Conservation (phyloP, 2,113 vertebrate species). For the Nyctereutes procyonoides region DNA sequence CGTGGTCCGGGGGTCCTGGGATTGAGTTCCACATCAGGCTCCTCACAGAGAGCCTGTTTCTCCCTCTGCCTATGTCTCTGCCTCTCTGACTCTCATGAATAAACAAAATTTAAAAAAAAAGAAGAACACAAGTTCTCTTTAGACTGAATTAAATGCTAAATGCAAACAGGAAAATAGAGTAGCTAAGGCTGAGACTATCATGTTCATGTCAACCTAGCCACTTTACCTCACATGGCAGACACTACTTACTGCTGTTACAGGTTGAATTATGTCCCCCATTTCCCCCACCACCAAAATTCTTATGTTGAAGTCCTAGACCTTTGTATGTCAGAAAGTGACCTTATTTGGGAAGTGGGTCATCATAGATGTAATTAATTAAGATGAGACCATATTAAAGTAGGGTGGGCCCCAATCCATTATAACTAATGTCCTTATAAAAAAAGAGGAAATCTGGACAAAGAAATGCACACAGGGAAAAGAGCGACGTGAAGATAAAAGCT, state of each 20-base stretch:
- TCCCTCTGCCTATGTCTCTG: too few species aligned
- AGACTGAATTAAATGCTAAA: constrained; percentile 21
- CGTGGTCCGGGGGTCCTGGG: too few species aligned
- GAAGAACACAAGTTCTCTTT: neutral
- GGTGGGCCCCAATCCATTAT: too few species aligned
- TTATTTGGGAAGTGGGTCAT: neutral
- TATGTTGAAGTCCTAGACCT: neutral
- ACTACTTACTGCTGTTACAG: neutral
- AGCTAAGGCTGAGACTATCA: neutral
- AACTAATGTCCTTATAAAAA: neutral
- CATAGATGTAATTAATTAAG: neutral
- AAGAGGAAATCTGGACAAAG: neutral
- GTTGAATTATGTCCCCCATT: neutral
- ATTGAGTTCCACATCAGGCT: too few species aligned
- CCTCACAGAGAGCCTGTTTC: too few species aligned
- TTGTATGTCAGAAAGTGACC: neutral
- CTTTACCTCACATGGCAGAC: neutral
- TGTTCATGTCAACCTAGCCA: neutral
- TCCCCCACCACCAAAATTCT: neutral
- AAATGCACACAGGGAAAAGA: neutral
- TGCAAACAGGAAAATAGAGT: neutral
- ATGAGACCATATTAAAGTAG: neutral
- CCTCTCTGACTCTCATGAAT: too few species aligned
- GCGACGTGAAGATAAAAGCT: neutral
- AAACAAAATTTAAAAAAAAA: too few species aligned